phyloP scores from a whole-genome alignment of 2,888 invertebrate genomes.

The Lepidocyrtinus sp. region DNA sequence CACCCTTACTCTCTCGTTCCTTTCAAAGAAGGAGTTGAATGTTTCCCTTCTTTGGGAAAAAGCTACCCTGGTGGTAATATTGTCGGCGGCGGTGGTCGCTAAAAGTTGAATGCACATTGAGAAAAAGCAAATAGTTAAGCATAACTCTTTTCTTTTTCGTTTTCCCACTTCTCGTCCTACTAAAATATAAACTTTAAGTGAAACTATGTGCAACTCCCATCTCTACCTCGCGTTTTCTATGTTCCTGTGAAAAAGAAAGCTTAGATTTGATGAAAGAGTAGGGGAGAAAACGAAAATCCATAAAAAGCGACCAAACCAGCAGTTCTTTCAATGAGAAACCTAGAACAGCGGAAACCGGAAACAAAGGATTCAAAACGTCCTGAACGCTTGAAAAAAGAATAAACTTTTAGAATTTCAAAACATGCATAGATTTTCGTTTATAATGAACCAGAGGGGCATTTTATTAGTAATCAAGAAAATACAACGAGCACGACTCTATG shows the following conservation, averaged over 20 bases:
- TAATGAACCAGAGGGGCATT: background rate
- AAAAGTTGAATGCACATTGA: conserved; percentile 23
- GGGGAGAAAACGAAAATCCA: conserved; percentile 9
- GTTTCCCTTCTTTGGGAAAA: conserved; percentile 2
- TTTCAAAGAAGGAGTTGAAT: background rate
- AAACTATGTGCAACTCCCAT: conserved; percentile 34
- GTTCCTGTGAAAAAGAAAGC: background rate
- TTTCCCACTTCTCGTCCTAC: background rate
- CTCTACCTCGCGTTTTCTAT: background rate
- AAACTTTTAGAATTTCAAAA: background rate
- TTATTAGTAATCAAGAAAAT: background rate
- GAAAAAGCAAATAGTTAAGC: background rate
- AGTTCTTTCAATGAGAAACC: conserved; percentile 17
- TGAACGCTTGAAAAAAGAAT: background rate
- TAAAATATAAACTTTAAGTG: background rate
- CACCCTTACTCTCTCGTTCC: background rate
- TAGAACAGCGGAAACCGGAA: conserved; percentile 38
- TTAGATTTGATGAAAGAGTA: conserved; percentile 4
- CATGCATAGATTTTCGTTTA: background rate
- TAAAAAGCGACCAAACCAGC: background rate
- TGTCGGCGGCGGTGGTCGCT: background rate
- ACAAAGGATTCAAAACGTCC: conserved; percentile 35
- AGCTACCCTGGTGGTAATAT: conserved; percentile 17
- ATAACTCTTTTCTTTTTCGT: background rate
- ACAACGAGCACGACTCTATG: background rate